Conservation (phyloP, 2,113 vertebrate species). For the Nothocercus nigrocapillus region DNA sequence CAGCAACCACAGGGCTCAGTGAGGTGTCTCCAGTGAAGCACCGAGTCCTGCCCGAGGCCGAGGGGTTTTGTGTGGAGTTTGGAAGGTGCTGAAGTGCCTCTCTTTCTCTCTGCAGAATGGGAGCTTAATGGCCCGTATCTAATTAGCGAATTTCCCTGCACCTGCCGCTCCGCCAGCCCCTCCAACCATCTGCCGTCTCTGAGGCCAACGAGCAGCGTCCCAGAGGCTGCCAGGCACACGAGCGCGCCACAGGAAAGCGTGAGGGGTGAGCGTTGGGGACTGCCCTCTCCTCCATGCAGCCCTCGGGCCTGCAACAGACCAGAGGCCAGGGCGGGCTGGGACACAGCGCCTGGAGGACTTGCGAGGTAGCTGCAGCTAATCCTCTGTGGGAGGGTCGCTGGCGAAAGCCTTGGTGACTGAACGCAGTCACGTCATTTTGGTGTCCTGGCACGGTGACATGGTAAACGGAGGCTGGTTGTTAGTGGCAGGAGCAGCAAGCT, state of each 20-base stretch:
- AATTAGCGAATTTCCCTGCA: conserved; percentile 66
- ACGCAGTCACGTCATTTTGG: no score
- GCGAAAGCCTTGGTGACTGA: no score
- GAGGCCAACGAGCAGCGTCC: conserved; percentile 17
- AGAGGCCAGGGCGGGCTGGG: not conserved
- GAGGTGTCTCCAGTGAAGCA: not conserved
- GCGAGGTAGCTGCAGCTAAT: not conserved
- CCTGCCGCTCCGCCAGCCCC: conserved; percentile 55
- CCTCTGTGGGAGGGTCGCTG: not conserved
- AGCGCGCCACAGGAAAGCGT: not conserved
- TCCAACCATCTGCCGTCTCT: conserved; percentile 69
- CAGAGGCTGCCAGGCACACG: not conserved
- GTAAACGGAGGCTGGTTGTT: no score
- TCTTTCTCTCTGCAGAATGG: conserved; percentile 30
- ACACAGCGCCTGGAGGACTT: not conserved
- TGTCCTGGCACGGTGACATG: no score
- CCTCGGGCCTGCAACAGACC: conserved; percentile 16
- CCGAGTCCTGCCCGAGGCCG: not conserved
- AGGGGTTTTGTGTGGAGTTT: not conserved
- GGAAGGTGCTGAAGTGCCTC: not conserved
- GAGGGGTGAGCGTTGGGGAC: not conserved
- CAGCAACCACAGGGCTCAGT: conserved; percentile 6
- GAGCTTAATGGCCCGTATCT: conserved; percentile 61
- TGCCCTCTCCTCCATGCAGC: not conserved
- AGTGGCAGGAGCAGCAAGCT: no score